Evolutionary conservation across 2,797 vertebrate species (phyloP), one percentile per base, ranked within the genome.

Genomic region (Liasis olivaceus): DNA sequence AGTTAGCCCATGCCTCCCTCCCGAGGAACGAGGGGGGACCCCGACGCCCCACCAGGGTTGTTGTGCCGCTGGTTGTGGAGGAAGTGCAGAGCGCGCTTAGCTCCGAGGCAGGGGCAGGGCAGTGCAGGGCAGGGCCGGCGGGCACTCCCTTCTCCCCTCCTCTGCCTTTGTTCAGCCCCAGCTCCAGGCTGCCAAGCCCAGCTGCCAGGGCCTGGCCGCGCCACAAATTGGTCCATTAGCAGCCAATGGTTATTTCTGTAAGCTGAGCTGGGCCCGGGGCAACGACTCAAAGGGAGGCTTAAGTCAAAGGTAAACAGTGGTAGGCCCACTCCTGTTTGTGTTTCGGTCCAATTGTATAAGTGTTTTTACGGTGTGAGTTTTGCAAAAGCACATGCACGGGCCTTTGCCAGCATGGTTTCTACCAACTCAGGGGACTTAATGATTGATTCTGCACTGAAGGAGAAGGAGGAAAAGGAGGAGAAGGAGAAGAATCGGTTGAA

Each of bases 271-370:
- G n/a, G 14, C 28, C 95, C 87, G 64, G 93, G 62, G 90, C 92
- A 90, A 87, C 59, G 85, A 93, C 94, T 93, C 93, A 97, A 95
- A 95, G 94, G 69, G 89, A 95, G 94, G 54, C 91, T 81, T 95
- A 97, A 97, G 90, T 93, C 96, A 87, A 97, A 86, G 93, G 97
- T 95, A 97, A 98, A 98, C 77, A 98, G 28, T 47, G 93, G 94
- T 91, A 93, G 95, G 54, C 92, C 88, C 94, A 96, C 94, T 96
- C 95, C 93, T 98, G 94, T 98, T 98, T 98, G 97, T 85, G 97
- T 97, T 98, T 97, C 96, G 66, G 95, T 95, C 89, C 95, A 93
- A 31, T 96, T 95, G 94, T 95, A 95, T 96, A 94, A 97, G 93
- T 66, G 69, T 93, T 94, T 89, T 91, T 93, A 69, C 26, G 62